A percentile compares a stretch with the other conserved stretches of the same genome.
phyloP scores from a whole-genome alignment of 2,797 vertebrate genomes.

The Xiphorhynchus erythropygius region DNA sequence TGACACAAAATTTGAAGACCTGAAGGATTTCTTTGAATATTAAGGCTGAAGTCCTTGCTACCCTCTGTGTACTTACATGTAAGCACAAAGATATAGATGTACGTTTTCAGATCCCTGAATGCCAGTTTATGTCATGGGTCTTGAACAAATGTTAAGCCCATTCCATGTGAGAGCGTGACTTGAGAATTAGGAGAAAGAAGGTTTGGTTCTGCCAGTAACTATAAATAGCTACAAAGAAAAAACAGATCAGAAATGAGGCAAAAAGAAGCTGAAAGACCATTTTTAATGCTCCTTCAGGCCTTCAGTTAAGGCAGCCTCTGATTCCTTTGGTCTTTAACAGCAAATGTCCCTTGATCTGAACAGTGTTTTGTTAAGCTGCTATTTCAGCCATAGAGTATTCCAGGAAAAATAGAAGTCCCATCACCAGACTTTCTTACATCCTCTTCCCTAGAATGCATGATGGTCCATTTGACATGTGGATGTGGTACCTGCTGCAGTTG shows the following conservation, averaged over 20 bases:
- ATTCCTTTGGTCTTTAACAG: not conserved
- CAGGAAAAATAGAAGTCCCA: slow-evolving; percentile 3
- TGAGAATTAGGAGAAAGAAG: not conserved
- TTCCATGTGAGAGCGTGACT: not conserved
- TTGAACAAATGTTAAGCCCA: not conserved
- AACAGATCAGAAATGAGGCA: not conserved
- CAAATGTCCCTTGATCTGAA: not conserved
- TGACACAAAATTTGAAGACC: not conserved
- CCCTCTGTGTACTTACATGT: not conserved
- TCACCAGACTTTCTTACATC: not conserved
- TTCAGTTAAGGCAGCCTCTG: not conserved
- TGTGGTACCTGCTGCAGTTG: slow-evolving; percentile 19
- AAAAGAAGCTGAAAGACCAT: not conserved
- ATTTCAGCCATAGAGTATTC: not conserved
- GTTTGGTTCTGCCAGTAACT: not conserved
- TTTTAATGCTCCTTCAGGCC: not conserved
- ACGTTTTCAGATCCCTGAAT: not conserved
- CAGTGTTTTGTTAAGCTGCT: slow-evolving; percentile 13
- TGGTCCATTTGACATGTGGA: not conserved
- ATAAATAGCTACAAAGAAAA: not conserved
- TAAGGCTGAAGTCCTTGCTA: not conserved
- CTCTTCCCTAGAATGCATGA: slow-evolving; percentile 8
- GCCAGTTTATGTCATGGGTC: not conserved
- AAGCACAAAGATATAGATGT: not conserved
- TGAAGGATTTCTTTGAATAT: not conserved